These are phyloP conservation scores for Spheniscus humboldti DNA, from an alignment of 2,797 vertebrate genomes.

Conservation along the genomic window DNA sequence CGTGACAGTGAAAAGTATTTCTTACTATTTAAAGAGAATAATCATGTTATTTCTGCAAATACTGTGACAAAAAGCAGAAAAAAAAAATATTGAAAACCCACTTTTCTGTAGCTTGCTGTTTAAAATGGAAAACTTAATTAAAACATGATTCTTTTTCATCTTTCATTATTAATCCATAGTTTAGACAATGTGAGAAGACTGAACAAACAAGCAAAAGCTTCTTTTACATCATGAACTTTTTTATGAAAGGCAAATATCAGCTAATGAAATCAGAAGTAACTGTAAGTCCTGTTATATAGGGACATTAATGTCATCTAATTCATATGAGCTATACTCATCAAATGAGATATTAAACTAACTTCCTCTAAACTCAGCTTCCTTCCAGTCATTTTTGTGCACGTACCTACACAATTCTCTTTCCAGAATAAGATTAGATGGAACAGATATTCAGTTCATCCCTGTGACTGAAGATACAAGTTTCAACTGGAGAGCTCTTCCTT, in stretches of 20 bases:
- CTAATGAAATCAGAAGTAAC: not conserved
- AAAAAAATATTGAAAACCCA: not conserved
- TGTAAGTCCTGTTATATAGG: not conserved
- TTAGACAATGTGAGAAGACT: not conserved
- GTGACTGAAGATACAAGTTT: not conserved
- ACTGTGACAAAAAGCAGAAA: not conserved
- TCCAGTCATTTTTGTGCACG: conserved; percentile 21
- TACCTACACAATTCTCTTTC: conserved; percentile 43
- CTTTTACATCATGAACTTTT: not conserved
- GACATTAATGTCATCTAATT: conserved; percentile 26
- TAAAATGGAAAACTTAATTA: not conserved
- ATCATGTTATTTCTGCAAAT: not conserved
- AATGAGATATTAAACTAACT: conserved; percentile 4
- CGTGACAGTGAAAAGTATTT: not conserved
- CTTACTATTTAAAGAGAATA: not conserved
- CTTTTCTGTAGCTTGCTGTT: not conserved
- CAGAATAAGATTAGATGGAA: conserved; percentile 14
- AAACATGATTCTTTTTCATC: not conserved
- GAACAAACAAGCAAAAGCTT: not conserved
- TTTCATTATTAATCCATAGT: not conserved
- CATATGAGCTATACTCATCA: not conserved
- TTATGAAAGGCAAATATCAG: not conserved
- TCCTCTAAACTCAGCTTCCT: conserved; percentile 32
- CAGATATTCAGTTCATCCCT: not conserved
- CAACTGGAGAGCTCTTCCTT: conserved; percentile 26